A percentile compares a stretch with the other conserved stretches of the same genome.
These are phyloP conservation scores for Microchirus variegatus DNA, from an alignment of 2,797 vertebrate genomes.

Conservation along the genomic window DNA sequence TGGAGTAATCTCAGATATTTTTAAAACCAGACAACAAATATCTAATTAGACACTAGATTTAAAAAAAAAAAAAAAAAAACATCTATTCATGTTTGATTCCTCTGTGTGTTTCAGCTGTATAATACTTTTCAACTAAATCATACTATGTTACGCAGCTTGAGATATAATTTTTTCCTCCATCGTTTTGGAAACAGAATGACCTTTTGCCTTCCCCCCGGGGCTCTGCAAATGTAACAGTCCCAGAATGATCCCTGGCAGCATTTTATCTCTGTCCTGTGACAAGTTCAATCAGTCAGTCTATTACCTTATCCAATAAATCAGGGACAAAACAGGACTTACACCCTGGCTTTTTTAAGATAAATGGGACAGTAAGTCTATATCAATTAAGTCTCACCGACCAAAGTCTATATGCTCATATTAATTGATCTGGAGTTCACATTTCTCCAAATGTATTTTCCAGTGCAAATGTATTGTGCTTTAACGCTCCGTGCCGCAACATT, in stretches of 20 bases:
- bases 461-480: conserved; percentile 40
- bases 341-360: conserved; percentile 52
- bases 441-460: conserved; percentile 55
- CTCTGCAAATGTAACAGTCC: conserved; percentile 72
- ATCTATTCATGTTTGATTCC: conserved; percentile 43
- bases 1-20: conserved; percentile 46
- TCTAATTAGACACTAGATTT: conserved; percentile 29
- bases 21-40: conserved; percentile 35
- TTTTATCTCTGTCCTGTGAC: conserved; percentile 76
- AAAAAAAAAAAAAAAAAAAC: background rate
- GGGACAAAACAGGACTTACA: conserved; percentile 59
- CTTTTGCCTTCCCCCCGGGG: conserved; percentile 70
- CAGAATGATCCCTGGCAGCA: conserved; percentile 73
- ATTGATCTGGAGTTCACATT: conserved; percentile 63
- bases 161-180: conserved; percentile 36
- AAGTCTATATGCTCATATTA: conserved; percentile 54
- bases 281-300: conserved; percentile 82
- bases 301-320: conserved; percentile 81
- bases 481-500: conserved; percentile 27
- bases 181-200: conserved; percentile 58
- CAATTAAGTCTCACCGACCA: conserved; percentile 64
- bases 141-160: conserved; percentile 33
- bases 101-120: conserved; percentile 18
- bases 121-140: conserved; percentile 39
- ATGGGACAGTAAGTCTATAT: conserved; percentile 72